Evolutionary conservation across 2,113 vertebrate genomes (phyloP), one percentile per base, ranked within the genome.

Genomic region (Cottus gobio): DNA sequence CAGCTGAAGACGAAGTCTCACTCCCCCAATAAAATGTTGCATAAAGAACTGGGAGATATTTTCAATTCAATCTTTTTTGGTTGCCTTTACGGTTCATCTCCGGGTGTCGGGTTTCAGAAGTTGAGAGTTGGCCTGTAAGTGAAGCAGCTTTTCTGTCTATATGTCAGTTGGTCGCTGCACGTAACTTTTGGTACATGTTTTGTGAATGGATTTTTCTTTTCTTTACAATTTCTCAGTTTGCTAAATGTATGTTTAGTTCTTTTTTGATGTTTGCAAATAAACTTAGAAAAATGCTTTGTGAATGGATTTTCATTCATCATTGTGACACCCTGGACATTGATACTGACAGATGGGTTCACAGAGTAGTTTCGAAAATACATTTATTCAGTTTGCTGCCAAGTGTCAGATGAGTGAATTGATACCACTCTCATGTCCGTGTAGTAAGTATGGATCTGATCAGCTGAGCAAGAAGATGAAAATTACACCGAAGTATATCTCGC

Each of bases 191-290:
- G 79, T 80, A 86, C 79, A 86, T 85, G 81, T 90, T 87, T 88
- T 79, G 79, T 94, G 91, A 94, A 94, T 93, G 87, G 92, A 82
- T 89, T 42, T 3, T 42, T 37, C n/a, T 91, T 91, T 91, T 46
- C 7, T 93, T 89, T 88, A 84, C 77, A 30, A 62, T 90, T 91
- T 91, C 69, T 91, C 79, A 58, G 78, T 89, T 81, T 79, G 67
- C 68, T 71, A 68, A 80, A 75, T 83, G 73, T 86, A 63, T 54
- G 39, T 86, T 83, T 75, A 36, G 66, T 90, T 87, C 71, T 87
- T 91, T 87, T 52, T 90, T 63, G 50, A 80, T 81, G 88, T 90
- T 92, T 92, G 88, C 85, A 92, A 92, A 91, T 93, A 93, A 93
- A 92, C 74, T 30, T 83, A 72, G 26, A 87, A 62, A 77, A 71